phyloP scores from a whole-genome alignment of 2,113 vertebrate species.

The Pongo abelii region DNA sequence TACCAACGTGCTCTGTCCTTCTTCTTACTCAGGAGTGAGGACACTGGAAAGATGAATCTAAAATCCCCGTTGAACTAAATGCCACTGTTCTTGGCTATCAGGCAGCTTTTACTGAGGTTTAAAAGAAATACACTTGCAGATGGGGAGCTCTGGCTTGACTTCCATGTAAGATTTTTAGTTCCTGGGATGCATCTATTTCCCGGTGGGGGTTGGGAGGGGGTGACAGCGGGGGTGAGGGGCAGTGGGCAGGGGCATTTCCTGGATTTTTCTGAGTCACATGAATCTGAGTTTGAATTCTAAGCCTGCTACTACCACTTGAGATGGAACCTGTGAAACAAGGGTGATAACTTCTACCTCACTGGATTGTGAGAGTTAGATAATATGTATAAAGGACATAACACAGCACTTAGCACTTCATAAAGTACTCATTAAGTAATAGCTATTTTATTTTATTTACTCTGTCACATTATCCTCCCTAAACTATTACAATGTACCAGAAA shows the following conservation, averaged over 20 bases:
- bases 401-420: neutral
- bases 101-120: rapidly evolving
- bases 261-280: neutral
- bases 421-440: neutral
- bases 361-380: neutral
- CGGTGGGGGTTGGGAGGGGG: too few relatives aligned
- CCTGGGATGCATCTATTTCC: neutral
- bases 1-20: neutral
- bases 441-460: neutral
- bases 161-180: neutral
- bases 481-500: neutral
- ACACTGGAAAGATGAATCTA: neutral
- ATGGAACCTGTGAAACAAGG: neutral
- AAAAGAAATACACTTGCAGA: neutral
- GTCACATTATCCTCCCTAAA: neutral
- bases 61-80: neutral
- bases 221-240: too few relatives aligned
- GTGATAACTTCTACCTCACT: neutral
- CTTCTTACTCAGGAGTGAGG: neutral
- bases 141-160: neutral
- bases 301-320: neutral
- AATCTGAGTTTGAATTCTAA: conserved; percentile 16
- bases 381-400: neutral
- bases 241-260: too few relatives aligned
- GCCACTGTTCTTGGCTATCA: neutral